These are phyloP conservation scores for Panulirus ornatus DNA, from an alignment of 1,140 invertebrate genomes.

Conservation along the genomic window DNA sequence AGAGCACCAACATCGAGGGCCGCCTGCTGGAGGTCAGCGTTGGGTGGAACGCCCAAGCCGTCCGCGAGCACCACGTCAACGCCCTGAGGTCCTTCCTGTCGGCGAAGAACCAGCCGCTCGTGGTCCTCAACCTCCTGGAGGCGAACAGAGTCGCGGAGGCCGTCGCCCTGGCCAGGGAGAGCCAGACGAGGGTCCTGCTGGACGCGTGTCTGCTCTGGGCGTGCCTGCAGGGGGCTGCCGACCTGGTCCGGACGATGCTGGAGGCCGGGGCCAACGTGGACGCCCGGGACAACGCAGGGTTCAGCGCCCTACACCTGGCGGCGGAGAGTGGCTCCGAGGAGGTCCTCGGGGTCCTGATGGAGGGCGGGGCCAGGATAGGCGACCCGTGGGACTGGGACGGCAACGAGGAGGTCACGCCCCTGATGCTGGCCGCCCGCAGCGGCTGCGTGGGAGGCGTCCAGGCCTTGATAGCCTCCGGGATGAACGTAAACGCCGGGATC, in stretches of 20 bases:
- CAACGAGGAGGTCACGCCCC: slow-evolving; percentile 83
- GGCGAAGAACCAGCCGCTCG: slow-evolving; percentile 60
- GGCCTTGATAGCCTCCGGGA: slow-evolving; percentile 83
- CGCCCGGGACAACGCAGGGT: slow-evolving; percentile 67
- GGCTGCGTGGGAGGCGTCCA: slow-evolving; percentile 83
- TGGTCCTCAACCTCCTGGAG: slow-evolving; percentile 61
- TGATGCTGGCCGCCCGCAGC: slow-evolving; percentile 87
- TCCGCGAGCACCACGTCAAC: slow-evolving; percentile 50
- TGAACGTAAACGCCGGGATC: slow-evolving; percentile 87
- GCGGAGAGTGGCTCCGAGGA: slow-evolving; percentile 84
- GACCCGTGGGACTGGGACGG: slow-evolving; percentile 82
- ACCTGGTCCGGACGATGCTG: slow-evolving; percentile 51
- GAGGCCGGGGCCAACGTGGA: slow-evolving; percentile 64
- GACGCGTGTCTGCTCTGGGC: slow-evolving; percentile 74
- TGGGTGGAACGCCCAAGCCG: slow-evolving; percentile 38
- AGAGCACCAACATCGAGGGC: slow-evolving; percentile 31
- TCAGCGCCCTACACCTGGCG: slow-evolving; percentile 72
- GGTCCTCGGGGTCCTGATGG: slow-evolving; percentile 83
- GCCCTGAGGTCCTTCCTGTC: slow-evolving; percentile 61
- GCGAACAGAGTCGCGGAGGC: slow-evolving; percentile 56
- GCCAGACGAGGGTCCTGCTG: slow-evolving; percentile 47
- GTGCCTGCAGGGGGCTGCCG: slow-evolving; percentile 63
- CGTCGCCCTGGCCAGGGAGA: slow-evolving; percentile 32
- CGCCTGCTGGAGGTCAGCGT: slow-evolving; percentile 36
- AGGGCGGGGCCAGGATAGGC: slow-evolving; percentile 83